Evolutionary conservation across 1,140 invertebrate species (phyloP), one percentile per base, ranked within the genome.

Genomic region (Formica selysi): DNA sequence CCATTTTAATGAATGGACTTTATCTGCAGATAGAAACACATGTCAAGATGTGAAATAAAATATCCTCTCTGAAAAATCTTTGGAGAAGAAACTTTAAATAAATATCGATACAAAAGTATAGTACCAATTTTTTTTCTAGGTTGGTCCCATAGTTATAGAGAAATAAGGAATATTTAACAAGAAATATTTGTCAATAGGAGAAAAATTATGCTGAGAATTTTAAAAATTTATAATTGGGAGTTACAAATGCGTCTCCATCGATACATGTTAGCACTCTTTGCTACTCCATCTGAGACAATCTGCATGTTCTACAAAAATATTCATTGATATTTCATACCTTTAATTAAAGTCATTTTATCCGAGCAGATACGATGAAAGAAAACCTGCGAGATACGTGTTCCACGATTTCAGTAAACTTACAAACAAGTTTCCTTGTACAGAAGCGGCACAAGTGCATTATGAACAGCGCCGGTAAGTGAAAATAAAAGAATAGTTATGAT

Each of bases 361-460:
- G 11, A 32, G 51, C 13, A 19, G 3, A 10, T n/a, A n/a, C 5
- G 41, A 71, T 2, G 8, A 51, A 32, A 51, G 22, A 22, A 0
- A 57, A 8, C 8, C 4, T 36, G 16, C 19, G 26, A 51, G 22
- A 51, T 32, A 57, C 32, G 32, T 74, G n/a, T n/a, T 54, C 16
- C 10, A 11, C 29, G 10, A 74, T 74, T 57, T 57, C 6, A 57
- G 19, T 26, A 74, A 74, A 57, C n/a, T 57, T n/a, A 36, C n/a
- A 74, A 57, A 74, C 51, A 74, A 73, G 70, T 73, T 73, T 54
- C 29, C 19, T 57, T 73, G 48, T 73, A 54, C 5, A 6, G 22
- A 71, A 5, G 22, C 22, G 26, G 11, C 22, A 41, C 3, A 62
- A 59, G 3, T 29, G 26, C 11, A 32, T 3, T 51, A 3, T 7